Conservation (phyloP, 2,113 vertebrate genomes). For the Epinephelus moara region DNA sequence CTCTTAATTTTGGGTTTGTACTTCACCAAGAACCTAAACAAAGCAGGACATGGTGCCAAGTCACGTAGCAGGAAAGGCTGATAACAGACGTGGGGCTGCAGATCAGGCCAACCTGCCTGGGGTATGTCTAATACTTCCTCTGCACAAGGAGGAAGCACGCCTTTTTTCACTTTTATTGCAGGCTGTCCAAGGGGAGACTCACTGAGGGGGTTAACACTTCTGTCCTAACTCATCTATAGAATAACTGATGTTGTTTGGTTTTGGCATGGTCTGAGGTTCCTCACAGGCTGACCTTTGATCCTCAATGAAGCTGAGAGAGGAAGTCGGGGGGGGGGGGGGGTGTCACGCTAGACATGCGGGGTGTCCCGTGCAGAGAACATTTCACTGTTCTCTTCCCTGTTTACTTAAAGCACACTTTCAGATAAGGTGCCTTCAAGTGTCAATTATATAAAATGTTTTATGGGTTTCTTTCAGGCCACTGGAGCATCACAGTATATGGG, state of each 20-base stretch:
- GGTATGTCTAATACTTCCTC: conserved; percentile 68
- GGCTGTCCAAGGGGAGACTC: conserved; percentile 22
- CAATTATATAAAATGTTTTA: background rate
- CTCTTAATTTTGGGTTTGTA: conserved; percentile 33
- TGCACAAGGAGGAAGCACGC: conserved; percentile 57
- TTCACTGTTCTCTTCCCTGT: conserved; percentile 18
- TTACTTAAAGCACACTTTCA: conserved; percentile 12
- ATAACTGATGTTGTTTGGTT: conserved; percentile 62
- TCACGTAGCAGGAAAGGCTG: conserved; percentile 74
- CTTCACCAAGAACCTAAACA: conserved; percentile 53
- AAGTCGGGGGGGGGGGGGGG: conserved; percentile 31
- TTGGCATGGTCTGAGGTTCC: conserved; percentile 59
- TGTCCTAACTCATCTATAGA: conserved; percentile 43
- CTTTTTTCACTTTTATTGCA: conserved; percentile 52
- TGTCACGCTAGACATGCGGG: background rate
- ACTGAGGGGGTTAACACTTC: conserved; percentile 18
- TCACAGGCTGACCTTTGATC: conserved; percentile 61
- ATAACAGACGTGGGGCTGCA: conserved; percentile 57
- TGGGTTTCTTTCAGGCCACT: conserved; percentile 86
- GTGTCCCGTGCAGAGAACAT: conserved; percentile 19
- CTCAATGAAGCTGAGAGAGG: conserved; percentile 54
- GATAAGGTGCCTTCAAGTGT: background rate
- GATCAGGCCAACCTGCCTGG: conserved; percentile 47
- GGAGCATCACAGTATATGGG: conserved; percentile 94
- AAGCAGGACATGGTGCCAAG: conserved; percentile 60